A percentile compares a stretch with the other conserved stretches of the same genome.
Conservation (phyloP, 2,113 vertebrate genomes). For the Carollia perspicillata region DNA sequence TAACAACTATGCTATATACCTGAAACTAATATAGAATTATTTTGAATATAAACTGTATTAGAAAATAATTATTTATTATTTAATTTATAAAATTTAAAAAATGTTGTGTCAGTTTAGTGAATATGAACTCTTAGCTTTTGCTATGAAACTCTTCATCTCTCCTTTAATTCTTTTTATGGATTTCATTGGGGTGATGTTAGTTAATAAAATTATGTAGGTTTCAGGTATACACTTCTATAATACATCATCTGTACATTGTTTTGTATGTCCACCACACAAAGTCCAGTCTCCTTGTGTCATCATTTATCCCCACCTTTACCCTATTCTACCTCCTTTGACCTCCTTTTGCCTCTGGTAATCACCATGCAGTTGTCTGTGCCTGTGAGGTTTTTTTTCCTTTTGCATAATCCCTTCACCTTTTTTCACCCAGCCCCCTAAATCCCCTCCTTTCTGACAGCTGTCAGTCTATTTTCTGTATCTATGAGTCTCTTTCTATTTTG, state of each 20-base stretch:
- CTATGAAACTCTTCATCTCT: neutral
- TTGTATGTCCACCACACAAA: neutral
- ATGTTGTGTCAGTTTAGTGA: neutral
- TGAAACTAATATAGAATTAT: neutral
- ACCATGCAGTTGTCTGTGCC: neutral
- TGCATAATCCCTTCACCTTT: neutral
- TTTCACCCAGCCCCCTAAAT: neutral
- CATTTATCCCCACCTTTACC: neutral
- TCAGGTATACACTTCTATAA: neutral
- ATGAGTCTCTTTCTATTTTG: neutral
- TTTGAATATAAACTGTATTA: neutral
- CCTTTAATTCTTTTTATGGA: neutral
- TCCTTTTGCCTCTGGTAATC: neutral
- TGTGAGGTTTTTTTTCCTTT: neutral
- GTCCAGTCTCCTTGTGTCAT: neutral
- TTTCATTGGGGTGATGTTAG: neutral
- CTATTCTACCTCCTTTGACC: neutral
- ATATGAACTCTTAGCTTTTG: neutral
- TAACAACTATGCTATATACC: too few species aligned
- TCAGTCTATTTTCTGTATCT: neutral
- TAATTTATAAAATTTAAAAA: neutral
- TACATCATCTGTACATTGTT: neutral
- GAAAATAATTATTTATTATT: neutral
- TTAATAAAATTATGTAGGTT: neutral
- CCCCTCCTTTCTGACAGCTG: neutral